Conservation (phyloP, 2,113 vertebrate genomes). For the Solea senegalensis region DNA sequence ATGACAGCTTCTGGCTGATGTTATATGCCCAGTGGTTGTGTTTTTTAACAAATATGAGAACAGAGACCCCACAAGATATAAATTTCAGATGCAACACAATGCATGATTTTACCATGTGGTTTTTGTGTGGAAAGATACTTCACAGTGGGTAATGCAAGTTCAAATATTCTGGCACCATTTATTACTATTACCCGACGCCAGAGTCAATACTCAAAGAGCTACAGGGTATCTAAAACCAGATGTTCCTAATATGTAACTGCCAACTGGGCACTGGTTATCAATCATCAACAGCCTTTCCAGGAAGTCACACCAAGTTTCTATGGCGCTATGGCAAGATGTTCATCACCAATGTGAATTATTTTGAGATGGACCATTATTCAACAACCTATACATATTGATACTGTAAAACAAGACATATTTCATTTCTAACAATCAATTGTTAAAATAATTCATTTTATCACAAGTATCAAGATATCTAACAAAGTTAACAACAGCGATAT, state of each 20-base stretch:
- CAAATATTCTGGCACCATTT: slow-evolving; percentile 48
- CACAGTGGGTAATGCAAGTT: slow-evolving; percentile 49
- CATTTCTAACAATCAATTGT: no score
- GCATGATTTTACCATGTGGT: slow-evolving; percentile 48
- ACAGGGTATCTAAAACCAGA: slow-evolving; percentile 64
- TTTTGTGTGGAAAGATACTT: slow-evolving; percentile 69
- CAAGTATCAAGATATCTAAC: no score
- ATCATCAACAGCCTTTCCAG: slow-evolving; percentile 26
- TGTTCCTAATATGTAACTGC: slow-evolving; percentile 48
- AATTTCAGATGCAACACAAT: slow-evolving; percentile 19
- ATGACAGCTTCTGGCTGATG: neutral
- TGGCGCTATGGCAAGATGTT: neutral
- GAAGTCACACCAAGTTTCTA: slow-evolving; percentile 24
- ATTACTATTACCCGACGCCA: slow-evolving; percentile 38
- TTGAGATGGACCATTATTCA: neutral
- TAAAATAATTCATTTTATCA: no score
- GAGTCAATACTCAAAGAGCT: slow-evolving; percentile 56
- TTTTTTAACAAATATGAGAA: slow-evolving; percentile 38
- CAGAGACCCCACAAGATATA: slow-evolving; percentile 31
- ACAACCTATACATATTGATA: neutral
- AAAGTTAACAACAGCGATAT: no score
- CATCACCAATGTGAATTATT: no score
- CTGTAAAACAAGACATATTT: neutral
- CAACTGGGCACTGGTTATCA: slow-evolving; percentile 58
- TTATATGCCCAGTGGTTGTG: slow-evolving; percentile 1